phyloP scores from a whole-genome alignment of 2,888 invertebrate species.

The Ormyrus pomaceus region DNA sequence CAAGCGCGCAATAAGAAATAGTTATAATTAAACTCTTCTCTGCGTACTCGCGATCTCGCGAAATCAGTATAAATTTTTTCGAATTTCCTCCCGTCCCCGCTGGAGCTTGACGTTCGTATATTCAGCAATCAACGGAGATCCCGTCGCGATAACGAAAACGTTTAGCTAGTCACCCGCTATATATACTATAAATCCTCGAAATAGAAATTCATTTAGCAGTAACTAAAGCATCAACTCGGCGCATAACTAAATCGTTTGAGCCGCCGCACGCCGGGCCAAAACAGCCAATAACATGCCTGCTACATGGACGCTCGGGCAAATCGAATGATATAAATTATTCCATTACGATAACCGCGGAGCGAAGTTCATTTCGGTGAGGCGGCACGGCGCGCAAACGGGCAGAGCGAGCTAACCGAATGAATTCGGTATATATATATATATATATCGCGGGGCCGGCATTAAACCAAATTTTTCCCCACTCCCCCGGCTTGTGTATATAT shows the following conservation, averaged over 20 bases:
- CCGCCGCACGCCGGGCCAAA: background rate
- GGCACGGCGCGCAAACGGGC: background rate
- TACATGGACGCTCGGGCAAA: slow-evolving; percentile 3
- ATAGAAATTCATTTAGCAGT: slow-evolving; percentile 12
- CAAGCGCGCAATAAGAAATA: no score
- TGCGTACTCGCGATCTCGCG: no score
- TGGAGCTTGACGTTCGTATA: no score
- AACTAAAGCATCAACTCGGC: slow-evolving; percentile 26
- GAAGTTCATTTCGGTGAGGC: slow-evolving; percentile 27
- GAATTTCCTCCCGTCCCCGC: no score
- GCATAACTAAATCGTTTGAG: slow-evolving; percentile 15
- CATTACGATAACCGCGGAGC: slow-evolving; percentile 35
- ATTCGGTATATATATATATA: slow-evolving; percentile 4
- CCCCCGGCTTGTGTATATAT: slow-evolving; percentile 26
- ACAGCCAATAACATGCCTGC: slow-evolving; percentile 19
- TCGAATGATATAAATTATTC: slow-evolving; percentile 53
- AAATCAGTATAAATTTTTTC: no score
- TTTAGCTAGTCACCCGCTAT: no score
- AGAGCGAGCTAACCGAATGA: slow-evolving; percentile 9
- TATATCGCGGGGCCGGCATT: background rate
- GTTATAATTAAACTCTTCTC: no score
- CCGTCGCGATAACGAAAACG: no score
- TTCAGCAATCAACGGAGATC: no score
- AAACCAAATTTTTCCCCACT: slow-evolving; percentile 50
- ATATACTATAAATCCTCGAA: background rate